Percentiles rank a stretch among this genome's conserved stretches.
Evolutionary conservation across 2,797 vertebrate species (phyloP).

Genomic region (Xerus rutilus): DNA sequence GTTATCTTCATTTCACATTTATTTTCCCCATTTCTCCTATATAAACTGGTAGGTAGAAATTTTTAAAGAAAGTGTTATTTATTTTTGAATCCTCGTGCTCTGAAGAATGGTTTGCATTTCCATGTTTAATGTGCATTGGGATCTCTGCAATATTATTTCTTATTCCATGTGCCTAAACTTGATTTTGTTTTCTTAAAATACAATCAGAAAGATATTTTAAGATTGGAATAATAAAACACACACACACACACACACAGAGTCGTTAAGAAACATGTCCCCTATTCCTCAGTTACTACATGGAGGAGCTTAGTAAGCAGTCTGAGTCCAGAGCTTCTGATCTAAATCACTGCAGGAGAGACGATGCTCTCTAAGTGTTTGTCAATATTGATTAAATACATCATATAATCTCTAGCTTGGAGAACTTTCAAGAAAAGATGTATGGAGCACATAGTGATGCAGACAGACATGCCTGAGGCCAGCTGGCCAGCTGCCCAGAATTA

Average conservation of each 20-base stretch:
- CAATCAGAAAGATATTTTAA: neutral
- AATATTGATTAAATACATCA: constrained; percentile 65
- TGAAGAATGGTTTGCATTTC: neutral
- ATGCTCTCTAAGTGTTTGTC: constrained; percentile 27
- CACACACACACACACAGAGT: neutral
- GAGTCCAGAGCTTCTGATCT: neutral
- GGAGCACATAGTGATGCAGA: neutral
- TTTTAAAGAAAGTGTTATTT: neutral
- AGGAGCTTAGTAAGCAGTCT: neutral
- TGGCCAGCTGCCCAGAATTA: constrained; percentile 46
- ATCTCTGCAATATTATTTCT: neutral
- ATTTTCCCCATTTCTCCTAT: neutral
- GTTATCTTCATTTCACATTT: neutral
- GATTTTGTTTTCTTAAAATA: neutral
- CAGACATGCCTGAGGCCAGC: neutral
- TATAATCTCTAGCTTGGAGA: constrained; percentile 37
- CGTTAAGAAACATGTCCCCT: neutral
- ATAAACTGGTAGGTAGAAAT: neutral
- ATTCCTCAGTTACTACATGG: neutral
- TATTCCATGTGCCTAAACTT: neutral
- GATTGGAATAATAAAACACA: neutral
- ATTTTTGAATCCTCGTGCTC: neutral
- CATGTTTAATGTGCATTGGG: neutral
- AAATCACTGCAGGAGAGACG: neutral
- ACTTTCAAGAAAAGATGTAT: constrained; percentile 49